Percentiles rank a stretch among this genome's conserved stretches.
These are phyloP conservation scores for Chloroceryle inda DNA, from an alignment of 2,797 vertebrate genomes.

Conservation along the genomic window DNA sequence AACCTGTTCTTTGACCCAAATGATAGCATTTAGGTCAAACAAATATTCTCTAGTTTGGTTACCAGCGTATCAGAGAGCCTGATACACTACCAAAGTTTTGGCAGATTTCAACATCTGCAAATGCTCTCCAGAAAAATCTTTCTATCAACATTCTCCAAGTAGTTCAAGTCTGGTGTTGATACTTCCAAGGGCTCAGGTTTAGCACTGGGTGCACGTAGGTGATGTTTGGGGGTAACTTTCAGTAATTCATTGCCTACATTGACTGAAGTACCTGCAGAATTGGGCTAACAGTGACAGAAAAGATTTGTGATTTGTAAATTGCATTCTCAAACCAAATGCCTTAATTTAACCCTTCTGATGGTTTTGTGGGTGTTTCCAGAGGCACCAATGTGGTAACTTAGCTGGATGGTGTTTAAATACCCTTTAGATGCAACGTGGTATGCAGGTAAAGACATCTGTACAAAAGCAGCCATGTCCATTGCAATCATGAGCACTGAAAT, in stretches of 20 bases:
- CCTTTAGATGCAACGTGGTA: background rate
- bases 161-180: background rate
- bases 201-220: background rate
- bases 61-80: background rate
- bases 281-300: background rate
- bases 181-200: background rate
- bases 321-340: background rate
- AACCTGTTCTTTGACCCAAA: conserved; percentile 56
- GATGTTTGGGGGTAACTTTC: background rate
- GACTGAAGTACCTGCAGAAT: background rate
- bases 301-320: background rate
- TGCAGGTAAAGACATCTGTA: background rate
- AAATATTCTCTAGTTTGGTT: conserved; percentile 53
- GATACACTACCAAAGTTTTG: background rate
- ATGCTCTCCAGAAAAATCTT: conserved; percentile 34
- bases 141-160: conserved; percentile 49
- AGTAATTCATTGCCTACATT: background rate
- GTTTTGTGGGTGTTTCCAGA: background rate
- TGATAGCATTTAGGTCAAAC: conserved; percentile 1
- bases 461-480: background rate
- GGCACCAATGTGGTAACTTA: background rate
- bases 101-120: conserved; percentile 53
- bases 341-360: background rate
- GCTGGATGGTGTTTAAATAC: background rate
- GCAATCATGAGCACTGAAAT: background rate